phyloP scores from a whole-genome alignment of 2,797 vertebrate species.

The Xerus rutilus region DNA sequence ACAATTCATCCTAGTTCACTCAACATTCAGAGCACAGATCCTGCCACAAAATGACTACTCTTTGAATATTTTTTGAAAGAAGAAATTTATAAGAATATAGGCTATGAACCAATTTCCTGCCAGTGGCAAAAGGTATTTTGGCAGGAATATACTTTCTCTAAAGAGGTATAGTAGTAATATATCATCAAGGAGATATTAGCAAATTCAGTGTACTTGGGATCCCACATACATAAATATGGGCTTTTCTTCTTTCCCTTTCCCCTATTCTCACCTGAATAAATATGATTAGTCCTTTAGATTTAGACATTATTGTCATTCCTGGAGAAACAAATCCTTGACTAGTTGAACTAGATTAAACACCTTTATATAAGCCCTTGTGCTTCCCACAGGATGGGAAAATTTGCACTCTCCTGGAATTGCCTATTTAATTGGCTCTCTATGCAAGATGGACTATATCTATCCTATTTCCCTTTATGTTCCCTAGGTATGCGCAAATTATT shows the following conservation, averaged over 20 bases:
- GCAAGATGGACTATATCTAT: not conserved
- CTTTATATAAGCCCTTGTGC: not conserved
- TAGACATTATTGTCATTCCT: not conserved
- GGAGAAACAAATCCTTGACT: not conserved
- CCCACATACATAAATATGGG: not conserved
- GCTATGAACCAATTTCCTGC: not conserved
- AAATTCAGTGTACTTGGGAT: not conserved
- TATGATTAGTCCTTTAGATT: not conserved
- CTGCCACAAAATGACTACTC: not conserved
- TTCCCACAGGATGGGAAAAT: not conserved
- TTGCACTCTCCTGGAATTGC: not conserved
- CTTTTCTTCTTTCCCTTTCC: not conserved
- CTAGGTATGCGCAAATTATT: not conserved
- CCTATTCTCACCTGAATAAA: not conserved
- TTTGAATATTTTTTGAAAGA: not conserved
- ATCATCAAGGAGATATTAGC: not conserved
- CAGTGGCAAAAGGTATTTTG: not conserved
- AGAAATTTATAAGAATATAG: not conserved
- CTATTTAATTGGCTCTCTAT: not conserved
- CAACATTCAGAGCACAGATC: not conserved
- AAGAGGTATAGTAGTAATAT: not conserved
- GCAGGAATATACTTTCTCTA: not conserved
- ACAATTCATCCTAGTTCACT: not conserved
- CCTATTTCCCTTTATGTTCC: not conserved
- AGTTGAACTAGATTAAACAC: not conserved